Conservation (phyloP, 2,113 vertebrate species). For the Channa argus region DNA sequence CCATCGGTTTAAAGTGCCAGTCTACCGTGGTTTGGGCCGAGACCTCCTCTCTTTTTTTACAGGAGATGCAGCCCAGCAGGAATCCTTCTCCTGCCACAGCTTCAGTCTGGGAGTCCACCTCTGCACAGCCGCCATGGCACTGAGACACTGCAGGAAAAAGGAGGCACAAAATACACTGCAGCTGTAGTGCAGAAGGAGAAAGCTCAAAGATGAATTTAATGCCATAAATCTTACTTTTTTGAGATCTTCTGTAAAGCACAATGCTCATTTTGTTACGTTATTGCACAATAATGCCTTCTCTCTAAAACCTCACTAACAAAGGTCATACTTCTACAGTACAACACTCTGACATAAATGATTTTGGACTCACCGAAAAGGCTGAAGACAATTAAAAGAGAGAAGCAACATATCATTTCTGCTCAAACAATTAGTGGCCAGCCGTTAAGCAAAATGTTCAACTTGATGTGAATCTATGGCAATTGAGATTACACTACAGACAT, state of each 20-base stretch:
- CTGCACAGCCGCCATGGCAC: constrained; percentile 85
- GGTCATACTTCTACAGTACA: too few relatives aligned
- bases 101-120: constrained; percentile 90
- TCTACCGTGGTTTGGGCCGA: constrained; percentile 79
- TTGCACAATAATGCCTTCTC: too few relatives aligned
- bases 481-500: constrained; percentile 32
- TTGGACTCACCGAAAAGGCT: constrained; percentile 72
- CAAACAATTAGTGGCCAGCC: constrained; percentile 16
- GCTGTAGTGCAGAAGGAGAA: too few relatives aligned
- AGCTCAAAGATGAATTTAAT: too few relatives aligned
- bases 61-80: constrained; percentile 90
- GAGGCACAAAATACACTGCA: too few relatives aligned
- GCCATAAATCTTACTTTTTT: too few relatives aligned
- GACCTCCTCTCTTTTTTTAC: constrained; percentile 89
- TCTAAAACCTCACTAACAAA: too few relatives aligned
- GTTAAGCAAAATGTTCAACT: constrained; percentile 7
- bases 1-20: constrained; percentile 86
- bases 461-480: background rate
- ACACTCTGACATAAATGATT: background rate
- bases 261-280: too few relatives aligned
- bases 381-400: constrained; percentile 53
- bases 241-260: too few relatives aligned
- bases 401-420: constrained; percentile 29
- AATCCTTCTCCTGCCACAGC: constrained; percentile 85
- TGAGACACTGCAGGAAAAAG: constrained; percentile 69